Conservation (phyloP, 1,140 invertebrate species). For the Pristionchus pacificus region DNA sequence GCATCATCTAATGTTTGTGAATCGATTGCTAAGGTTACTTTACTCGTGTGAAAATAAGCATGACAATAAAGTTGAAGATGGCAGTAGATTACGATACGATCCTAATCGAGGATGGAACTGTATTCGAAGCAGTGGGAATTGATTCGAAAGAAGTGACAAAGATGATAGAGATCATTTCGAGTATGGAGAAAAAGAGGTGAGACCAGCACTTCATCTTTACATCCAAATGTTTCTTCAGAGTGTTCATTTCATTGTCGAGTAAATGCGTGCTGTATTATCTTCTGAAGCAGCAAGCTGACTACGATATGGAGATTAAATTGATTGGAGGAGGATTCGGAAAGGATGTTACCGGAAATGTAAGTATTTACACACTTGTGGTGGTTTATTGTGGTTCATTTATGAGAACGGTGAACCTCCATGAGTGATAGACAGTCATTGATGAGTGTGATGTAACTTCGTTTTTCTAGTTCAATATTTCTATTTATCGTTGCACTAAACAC, state of each 20-base stretch:
- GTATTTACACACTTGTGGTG: not conserved
- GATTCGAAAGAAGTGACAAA: not conserved
- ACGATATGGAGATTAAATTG: constrained; percentile 1
- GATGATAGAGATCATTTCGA: too few species aligned
- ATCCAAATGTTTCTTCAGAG: not conserved
- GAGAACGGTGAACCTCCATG: not conserved
- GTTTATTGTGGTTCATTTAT: too few species aligned
- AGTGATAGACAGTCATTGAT: not conserved
- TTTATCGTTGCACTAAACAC: not conserved
- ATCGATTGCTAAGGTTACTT: too few species aligned
- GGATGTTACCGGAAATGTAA: constrained; percentile 28
- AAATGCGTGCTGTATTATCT: not conserved
- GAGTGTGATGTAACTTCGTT: not conserved
- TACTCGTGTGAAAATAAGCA: too few species aligned
- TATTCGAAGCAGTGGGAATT: constrained; percentile 10
- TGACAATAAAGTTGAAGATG: constrained; percentile 1
- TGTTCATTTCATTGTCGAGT: not conserved
- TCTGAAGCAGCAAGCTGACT: not conserved
- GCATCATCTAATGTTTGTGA: too few species aligned
- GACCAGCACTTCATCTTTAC: not conserved
- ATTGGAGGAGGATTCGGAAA: constrained; percentile 32
- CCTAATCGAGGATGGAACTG: constrained; percentile 17
- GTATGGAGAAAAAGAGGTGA: too few species aligned
- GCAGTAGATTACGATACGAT: constrained; percentile 9
- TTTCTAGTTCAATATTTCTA: not conserved